Evolutionary conservation across 2,797 vertebrate genomes (phyloP).

Genomic region (Pipistrellus pipistrellus): DNA sequence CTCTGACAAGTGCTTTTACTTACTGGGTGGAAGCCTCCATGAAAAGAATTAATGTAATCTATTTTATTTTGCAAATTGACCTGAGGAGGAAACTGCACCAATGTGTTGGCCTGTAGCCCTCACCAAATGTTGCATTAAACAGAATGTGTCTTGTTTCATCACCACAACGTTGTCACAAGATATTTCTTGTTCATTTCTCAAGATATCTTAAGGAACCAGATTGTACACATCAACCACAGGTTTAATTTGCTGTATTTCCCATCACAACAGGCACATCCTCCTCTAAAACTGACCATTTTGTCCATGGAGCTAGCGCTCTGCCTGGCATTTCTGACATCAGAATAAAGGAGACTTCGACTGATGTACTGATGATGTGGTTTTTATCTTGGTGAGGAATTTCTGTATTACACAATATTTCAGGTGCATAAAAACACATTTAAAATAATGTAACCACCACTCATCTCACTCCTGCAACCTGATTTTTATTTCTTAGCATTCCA

Average conservation of each 20-base stretch:
- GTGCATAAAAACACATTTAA: not conserved
- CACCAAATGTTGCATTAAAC: not conserved
- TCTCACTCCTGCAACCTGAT: not conserved
- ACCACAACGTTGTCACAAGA: not conserved
- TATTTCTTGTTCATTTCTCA: not conserved
- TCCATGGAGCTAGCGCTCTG: not conserved
- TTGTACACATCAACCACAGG: not conserved
- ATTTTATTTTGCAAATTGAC: not conserved
- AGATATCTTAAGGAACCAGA: not conserved
- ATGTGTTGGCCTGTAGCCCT: not conserved
- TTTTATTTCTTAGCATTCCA: not conserved
- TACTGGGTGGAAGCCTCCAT: not conserved
- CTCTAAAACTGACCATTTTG: not conserved
- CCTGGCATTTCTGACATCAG: not conserved
- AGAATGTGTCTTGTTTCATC: not conserved
- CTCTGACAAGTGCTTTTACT: not conserved
- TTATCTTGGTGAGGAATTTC: not conserved
- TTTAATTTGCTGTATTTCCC: not conserved
- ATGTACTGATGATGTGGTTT: accelerated
- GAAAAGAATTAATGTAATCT: not conserved
- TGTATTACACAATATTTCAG: not conserved
- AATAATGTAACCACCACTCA: not conserved
- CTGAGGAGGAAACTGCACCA: not conserved
- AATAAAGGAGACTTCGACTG: not conserved
- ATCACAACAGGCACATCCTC: not conserved